Evolutionary conservation across 1,140 invertebrate species (phyloP).

Genomic region (Ruditapes philippinarum): DNA sequence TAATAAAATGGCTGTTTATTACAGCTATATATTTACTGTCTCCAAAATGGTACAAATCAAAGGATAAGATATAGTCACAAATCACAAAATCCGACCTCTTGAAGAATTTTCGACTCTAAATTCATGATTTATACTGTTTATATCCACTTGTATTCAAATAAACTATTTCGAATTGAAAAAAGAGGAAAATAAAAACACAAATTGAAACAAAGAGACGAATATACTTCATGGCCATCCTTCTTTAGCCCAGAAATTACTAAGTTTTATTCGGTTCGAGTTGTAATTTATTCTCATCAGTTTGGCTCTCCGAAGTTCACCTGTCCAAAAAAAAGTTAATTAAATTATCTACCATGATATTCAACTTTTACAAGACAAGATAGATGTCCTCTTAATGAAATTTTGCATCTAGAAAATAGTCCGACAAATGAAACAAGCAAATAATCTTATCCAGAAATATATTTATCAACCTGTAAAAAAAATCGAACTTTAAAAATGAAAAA

Average conservation of each 20-base stretch:
- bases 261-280: no score
- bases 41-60: conserved; percentile 37
- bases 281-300: no score
- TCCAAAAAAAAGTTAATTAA: no score
- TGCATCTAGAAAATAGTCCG: no score
- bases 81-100: conserved; percentile 19
- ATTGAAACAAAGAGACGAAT: neutral
- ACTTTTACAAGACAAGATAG: no score
- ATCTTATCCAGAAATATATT: no score
- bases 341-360: no score
- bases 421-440: no score
- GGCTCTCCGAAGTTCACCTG: no score
- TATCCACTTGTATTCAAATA: conserved; percentile 14
- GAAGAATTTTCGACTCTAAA: neutral
- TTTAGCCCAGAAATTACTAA: neutral
- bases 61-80: conserved; percentile 33
- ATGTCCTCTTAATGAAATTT: no score
- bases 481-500: no score
- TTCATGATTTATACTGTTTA: conserved; percentile 3
- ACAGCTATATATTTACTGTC: conserved; percentile 32
- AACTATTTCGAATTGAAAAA: neutral
- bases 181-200: neutral
- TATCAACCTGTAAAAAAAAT: no score
- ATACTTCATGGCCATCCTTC: neutral
- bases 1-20: conserved; percentile 3